These are phyloP conservation scores for Stegodyphus mimosarum DNA, from an alignment of 1,140 invertebrate species.

Conservation along the genomic window DNA sequence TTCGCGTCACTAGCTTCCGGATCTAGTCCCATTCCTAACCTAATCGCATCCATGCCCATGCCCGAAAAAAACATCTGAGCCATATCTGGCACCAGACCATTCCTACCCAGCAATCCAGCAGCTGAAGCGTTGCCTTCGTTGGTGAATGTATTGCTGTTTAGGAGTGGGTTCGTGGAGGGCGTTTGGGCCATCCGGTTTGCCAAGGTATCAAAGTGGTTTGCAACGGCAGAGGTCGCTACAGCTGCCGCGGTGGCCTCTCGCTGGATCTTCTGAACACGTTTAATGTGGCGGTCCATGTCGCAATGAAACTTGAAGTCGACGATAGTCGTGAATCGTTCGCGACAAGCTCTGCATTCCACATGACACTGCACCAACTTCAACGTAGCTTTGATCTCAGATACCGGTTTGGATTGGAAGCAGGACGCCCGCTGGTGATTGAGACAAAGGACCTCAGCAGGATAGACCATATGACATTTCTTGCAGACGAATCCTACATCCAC, in stretches of 20 bases:
- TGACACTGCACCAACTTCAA: conserved; percentile 71
- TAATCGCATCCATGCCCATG: conserved; percentile 50
- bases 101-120: conserved; percentile 30
- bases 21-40: conserved; percentile 47
- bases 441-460: conserved; percentile 79
- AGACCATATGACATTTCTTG: conserved; percentile 86
- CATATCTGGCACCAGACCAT: conserved; percentile 53
- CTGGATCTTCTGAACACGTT: conserved; percentile 61
- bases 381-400: conserved; percentile 64
- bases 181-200: background rate
- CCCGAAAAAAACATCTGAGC: conserved; percentile 51
- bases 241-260: conserved; percentile 16
- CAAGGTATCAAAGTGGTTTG: conserved; percentile 10
- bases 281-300: conserved; percentile 70
- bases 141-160: conserved; percentile 36
- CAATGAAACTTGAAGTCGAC: conserved; percentile 77
- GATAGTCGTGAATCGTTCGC: conserved; percentile 70
- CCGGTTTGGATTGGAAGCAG: conserved; percentile 74
- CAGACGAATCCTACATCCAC: conserved; percentile 85
- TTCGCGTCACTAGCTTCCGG: conserved; percentile 31
- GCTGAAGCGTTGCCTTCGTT: conserved; percentile 47
- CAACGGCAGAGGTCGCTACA: background rate
- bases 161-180: background rate
- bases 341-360: conserved; percentile 78
- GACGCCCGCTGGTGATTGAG: conserved; percentile 77